Percentiles rank a stretch among this genome's conserved stretches.
Evolutionary conservation across 2,113 vertebrate genomes (phyloP).

Genomic region (Microtus oregoni): DNA sequence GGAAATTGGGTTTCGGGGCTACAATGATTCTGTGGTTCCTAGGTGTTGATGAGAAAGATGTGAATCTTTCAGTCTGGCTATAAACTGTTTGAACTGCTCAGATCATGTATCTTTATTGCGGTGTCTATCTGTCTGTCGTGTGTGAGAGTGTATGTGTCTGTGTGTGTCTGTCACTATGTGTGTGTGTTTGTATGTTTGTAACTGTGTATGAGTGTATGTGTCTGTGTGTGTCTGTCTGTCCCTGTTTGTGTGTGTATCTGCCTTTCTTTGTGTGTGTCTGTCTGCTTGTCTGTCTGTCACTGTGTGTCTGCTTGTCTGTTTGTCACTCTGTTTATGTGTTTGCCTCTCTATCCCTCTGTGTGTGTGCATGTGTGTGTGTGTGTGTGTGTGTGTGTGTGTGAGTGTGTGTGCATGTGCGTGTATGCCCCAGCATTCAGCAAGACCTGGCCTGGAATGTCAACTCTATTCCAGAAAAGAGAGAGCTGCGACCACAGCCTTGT

Average conservation of each 20-base stretch:
- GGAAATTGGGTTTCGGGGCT: background rate
- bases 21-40: background rate
- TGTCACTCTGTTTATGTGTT: background rate
- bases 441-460: conserved; percentile 21
- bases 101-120: background rate
- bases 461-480: background rate
- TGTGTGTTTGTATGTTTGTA: background rate
- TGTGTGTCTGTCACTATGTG: background rate
- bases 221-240: background rate
- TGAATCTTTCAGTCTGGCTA: background rate
- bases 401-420: accelerated
- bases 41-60: background rate
- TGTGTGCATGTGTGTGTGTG: no score
- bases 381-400: no score
- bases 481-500: background rate
- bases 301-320: background rate
- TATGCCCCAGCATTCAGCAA: background rate
- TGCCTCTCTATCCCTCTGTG: no score
- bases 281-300: background rate
- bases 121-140: background rate
- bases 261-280: background rate
- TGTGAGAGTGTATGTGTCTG: background rate
- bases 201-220: background rate
- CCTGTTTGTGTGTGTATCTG: accelerated
- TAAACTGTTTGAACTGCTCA: background rate